Evolutionary conservation across 2,888 invertebrate species (phyloP).

Genomic region (Lasioglossum malachurum): DNA sequence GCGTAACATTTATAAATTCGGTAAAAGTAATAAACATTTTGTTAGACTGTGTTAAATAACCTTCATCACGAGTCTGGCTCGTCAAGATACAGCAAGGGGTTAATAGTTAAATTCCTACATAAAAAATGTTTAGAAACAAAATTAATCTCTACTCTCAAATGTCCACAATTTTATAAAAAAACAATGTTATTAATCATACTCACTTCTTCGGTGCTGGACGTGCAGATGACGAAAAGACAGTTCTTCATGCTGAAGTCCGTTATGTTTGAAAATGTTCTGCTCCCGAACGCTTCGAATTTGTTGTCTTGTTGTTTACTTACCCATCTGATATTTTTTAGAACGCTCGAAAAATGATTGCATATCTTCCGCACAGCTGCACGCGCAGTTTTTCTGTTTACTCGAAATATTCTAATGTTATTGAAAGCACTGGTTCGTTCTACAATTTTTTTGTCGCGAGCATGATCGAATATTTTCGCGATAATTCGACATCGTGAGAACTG

Average conservation of each 20-base stretch:
- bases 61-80: too few species aligned
- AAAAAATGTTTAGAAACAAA: background rate
- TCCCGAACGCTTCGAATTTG: background rate
- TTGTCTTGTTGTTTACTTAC: background rate
- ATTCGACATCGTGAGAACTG: conserved; percentile 50
- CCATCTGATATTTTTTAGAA: background rate
- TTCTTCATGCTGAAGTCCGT: background rate
- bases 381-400: background rate
- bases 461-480: conserved; percentile 56
- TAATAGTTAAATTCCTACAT: too few species aligned
- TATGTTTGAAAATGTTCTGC: background rate
- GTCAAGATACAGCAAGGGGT: too few species aligned
- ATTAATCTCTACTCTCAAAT: background rate
- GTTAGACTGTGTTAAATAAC: too few species aligned
- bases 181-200: background rate
- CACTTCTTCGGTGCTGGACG: background rate
- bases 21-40: too few species aligned
- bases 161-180: background rate
- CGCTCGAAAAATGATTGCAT: too few species aligned
- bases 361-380: background rate
- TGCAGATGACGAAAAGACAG: background rate
- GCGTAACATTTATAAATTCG: too few species aligned
- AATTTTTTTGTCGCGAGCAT: background rate
- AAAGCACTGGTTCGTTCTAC: background rate
- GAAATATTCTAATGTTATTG: background rate